Conservation (phyloP, 2,113 vertebrate species). For the Nycticebus coucang region DNA sequence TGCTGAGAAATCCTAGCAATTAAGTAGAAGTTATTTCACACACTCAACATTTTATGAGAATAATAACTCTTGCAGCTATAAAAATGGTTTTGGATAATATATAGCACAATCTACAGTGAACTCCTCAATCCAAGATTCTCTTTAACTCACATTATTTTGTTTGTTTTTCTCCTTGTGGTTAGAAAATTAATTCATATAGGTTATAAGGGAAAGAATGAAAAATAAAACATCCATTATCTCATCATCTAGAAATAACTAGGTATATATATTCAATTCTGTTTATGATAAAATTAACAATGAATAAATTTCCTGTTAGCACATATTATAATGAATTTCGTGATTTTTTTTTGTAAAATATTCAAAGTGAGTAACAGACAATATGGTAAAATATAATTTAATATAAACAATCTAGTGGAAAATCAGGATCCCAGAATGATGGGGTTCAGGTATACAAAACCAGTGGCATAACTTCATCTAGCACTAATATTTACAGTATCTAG, state of each 20-base stretch:
- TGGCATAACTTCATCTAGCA: neutral
- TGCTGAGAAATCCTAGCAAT: neutral
- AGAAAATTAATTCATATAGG: neutral
- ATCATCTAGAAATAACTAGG: neutral
- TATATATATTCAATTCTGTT: neutral
- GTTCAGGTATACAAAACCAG: neutral
- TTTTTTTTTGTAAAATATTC: slow-evolving; percentile 41
- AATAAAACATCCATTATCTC: neutral
- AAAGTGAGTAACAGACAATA: neutral
- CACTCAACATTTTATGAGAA: neutral
- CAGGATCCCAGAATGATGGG: neutral
- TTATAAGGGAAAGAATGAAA: neutral
- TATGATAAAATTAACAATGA: neutral
- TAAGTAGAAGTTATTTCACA: neutral
- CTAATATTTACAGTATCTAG: neutral
- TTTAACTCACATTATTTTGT: neutral
- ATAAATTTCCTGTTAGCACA: neutral
- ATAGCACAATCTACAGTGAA: neutral
- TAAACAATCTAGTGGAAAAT: neutral
- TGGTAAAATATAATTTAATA: neutral
- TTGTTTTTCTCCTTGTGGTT: neutral
- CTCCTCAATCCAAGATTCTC: neutral
- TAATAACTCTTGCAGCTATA: neutral
- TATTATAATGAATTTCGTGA: neutral
- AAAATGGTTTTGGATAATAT: neutral